phyloP scores from a whole-genome alignment of 2,797 vertebrate species.

The Crenuchus spilurus region DNA sequence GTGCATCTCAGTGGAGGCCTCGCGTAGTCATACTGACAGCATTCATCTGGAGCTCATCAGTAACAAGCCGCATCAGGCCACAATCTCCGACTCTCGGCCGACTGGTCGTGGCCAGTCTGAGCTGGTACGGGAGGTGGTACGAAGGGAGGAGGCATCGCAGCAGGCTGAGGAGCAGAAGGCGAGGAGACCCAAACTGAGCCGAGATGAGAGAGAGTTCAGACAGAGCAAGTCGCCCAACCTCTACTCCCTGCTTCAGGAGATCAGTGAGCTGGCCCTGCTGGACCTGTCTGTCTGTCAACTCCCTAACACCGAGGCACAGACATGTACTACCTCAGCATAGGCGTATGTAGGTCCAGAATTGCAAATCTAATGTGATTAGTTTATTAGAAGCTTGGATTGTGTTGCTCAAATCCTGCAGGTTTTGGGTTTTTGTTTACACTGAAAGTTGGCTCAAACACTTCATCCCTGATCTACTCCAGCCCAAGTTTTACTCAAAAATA shows the following conservation, averaged over 20 bases:
- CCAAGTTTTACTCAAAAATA: background rate
- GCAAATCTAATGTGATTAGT: background rate
- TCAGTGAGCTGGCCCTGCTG: slow-evolving; percentile 85
- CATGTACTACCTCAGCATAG: slow-evolving; percentile 55
- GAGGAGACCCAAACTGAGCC: slow-evolving; percentile 65
- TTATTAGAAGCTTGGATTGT: background rate
- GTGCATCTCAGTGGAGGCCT: slow-evolving; percentile 79
- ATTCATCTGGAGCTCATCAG: slow-evolving; percentile 85
- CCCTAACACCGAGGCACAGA: background rate
- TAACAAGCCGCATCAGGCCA: slow-evolving; percentile 66
- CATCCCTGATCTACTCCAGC: background rate
- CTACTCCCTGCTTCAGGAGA: slow-evolving; percentile 89
- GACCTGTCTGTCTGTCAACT: slow-evolving; percentile 64
- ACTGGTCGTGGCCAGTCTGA: slow-evolving; percentile 64
- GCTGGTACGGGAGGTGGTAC: slow-evolving; percentile 86
- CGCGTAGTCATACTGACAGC: slow-evolving; percentile 80
- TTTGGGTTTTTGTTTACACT: background rate
- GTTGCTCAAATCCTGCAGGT: background rate
- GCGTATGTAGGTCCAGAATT: background rate
- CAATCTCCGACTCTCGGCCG: background rate
- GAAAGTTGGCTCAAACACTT: background rate
- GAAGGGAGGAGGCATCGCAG: slow-evolving; percentile 79
- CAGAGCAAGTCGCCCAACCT: slow-evolving; percentile 87
- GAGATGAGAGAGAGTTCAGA: slow-evolving; percentile 81
- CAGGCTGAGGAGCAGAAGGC: slow-evolving; percentile 76